Evolutionary conservation across 2,888 invertebrate genomes (phyloP).

Genomic region (Drosophila imparisetae): DNA sequence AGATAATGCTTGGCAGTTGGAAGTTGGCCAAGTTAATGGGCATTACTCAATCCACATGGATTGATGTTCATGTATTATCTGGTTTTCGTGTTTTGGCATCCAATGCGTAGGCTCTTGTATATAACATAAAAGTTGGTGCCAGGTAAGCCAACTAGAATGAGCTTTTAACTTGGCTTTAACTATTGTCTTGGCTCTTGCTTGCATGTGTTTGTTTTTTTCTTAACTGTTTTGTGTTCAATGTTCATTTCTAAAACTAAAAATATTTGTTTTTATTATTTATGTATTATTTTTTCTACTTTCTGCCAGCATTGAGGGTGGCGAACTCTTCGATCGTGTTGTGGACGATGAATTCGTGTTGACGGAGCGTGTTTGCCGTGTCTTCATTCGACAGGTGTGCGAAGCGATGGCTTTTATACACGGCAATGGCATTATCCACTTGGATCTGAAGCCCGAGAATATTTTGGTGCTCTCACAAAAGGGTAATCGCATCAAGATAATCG

Average conservation of each 20-base stretch:
- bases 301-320: conserved; percentile 97
- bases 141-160: conserved; percentile 63
- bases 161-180: conserved; percentile 22
- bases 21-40: conserved; percentile 48
- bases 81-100: conserved; percentile 75
- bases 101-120: conserved; percentile 66
- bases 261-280: fast-evolving
- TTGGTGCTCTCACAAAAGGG: conserved; percentile 97
- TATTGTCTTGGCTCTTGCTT: conserved; percentile 16
- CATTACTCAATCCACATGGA: conserved; percentile 41
- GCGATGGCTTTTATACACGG: conserved; percentile 98
- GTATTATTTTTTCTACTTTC: conserved; percentile 5
- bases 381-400: conserved; percentile 99
- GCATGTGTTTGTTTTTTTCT: conserved; percentile 11
- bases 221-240: conserved; percentile 8
- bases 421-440: conserved; percentile 97
- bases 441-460: conserved; percentile 99
- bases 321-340: conserved; percentile 98
- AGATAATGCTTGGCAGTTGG: conserved; percentile 18
- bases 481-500: conserved; percentile 99
- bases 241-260: conserved; percentile 1
- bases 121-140: conserved; percentile 62
- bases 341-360: conserved; percentile 99
- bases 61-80: conserved; percentile 79
- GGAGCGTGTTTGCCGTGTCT: conserved; percentile 97